Base-by-base conservation (phyloP, 1,140 invertebrate genomes). In the Temnothorax nylanderi region DNA sequence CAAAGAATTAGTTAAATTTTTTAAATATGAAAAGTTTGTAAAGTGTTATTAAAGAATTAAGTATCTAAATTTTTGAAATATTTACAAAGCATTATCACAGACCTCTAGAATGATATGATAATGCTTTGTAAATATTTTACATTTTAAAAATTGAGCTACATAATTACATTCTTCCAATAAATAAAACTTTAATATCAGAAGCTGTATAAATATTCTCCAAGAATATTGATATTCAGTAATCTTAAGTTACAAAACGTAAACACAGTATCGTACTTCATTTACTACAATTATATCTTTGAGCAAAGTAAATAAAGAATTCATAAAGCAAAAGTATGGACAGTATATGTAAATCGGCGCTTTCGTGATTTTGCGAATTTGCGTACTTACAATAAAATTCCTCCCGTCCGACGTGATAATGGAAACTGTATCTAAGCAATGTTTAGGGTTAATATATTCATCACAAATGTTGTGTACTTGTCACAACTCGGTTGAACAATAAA, bases 381-480 rank as follows among this genome's bases (percentile, higher is more conserved):
- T 56, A 96, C 97, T 98, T 95, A 99, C 98, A 88, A 99, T 98
- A 94, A 99, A 99, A 95, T 99, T 99, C 92, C 99, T 96, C 67
- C 99, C 99, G 96, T 99, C 99, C 18, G 98, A 97, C 44, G 98
- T 99, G 80, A 99, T 99, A 87, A 99, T 98, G 62, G 98, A 98
- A 85, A 99, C 98, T 65, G 98, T 98, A 96, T 98, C 97, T 98
- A 89, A 88, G 76, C 74, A 87, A 93, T 94, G 95, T 94, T 94
- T 95, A 95, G 11, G 92, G 89, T 89, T 78, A 87, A 91, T 67
- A 71, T 0, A 88, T 72, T 89, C 11, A 80, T 75, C 85, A 1
- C 1, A 54, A 18, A 54, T 77, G 8, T 75, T 10, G 41, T 44
- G 13, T 49, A 49, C 7, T 76, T 69, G n/a, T 51, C 13, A n/a